These are phyloP conservation scores for Tipula confusa DNA, from an alignment of 2,888 invertebrate genomes.

Conservation along the genomic window DNA sequence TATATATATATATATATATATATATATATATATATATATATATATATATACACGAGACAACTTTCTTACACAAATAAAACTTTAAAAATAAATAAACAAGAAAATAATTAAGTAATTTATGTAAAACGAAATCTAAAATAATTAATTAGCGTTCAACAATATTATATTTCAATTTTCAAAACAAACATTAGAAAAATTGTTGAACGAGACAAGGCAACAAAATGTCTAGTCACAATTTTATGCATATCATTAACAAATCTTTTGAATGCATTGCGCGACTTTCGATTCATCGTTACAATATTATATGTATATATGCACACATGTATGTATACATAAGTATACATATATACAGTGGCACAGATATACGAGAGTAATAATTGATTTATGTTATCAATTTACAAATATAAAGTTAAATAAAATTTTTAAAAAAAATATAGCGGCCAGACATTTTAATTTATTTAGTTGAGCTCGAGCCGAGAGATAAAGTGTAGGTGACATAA, in stretches of 20 bases:
- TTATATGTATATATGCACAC: background rate
- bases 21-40: too few species aligned
- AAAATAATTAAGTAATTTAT: background rate
- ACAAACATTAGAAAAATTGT: background rate
- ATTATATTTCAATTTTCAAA: background rate
- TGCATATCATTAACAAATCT: background rate
- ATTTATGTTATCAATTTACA: conserved; percentile 5
- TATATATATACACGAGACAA: background rate
- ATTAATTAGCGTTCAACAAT: conserved; percentile 3
- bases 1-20: too few species aligned
- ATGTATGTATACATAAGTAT: background rate
- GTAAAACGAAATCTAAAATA: background rate
- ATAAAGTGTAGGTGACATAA: conserved; percentile 12
- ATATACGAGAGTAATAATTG: background rate
- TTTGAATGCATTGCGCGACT: background rate
- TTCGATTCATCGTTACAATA: background rate
- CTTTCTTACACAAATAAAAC: background rate
- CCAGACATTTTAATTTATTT: background rate
- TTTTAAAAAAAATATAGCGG: too few species aligned
- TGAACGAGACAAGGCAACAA: background rate
- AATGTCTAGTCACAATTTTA: conserved; percentile 12
- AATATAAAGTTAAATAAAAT: background rate
- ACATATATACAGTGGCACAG: background rate
- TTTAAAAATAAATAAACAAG: background rate
- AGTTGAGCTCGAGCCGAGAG: background rate